Conservation (phyloP, 2,113 vertebrate genomes). For the Amphiprion percula region DNA sequence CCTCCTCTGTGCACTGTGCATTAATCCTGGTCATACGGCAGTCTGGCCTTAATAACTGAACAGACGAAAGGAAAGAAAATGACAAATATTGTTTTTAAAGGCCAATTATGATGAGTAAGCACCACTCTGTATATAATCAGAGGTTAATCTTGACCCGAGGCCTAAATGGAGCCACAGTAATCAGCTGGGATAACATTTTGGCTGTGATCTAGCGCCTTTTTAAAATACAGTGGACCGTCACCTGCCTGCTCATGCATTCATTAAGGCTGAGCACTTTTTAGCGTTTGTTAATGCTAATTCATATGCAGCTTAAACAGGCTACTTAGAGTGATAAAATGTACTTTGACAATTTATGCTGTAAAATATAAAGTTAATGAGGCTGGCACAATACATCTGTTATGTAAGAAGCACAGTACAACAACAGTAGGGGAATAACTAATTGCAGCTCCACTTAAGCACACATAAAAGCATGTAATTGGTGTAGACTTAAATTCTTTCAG, state of each 20-base stretch:
- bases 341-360: slow-evolving; percentile 6
- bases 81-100: slow-evolving; percentile 17
- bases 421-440: no score
- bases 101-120: slow-evolving; percentile 25
- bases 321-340: slow-evolving; percentile 6
- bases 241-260: slow-evolving; percentile 6
- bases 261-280: neutral
- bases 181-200: slow-evolving; percentile 24
- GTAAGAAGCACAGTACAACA: no score
- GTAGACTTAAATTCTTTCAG: no score
- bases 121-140: slow-evolving; percentile 19
- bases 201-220: slow-evolving; percentile 10
- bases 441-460: no score
- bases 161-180: slow-evolving; percentile 24
- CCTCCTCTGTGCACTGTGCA: no score
- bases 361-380: slow-evolving; percentile 11
- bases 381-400: neutral
- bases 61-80: neutral
- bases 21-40: no score
- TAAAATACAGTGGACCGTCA: neutral
- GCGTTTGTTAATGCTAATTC: slow-evolving; percentile 6
- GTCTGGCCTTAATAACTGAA: neutral
- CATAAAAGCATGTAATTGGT: no score
- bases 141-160: slow-evolving; percentile 30
- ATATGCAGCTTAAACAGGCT: slow-evolving; percentile 21